Base-by-base conservation (phyloP, 2,113 vertebrate species). In the Pyxicephalus adspersus region DNA sequence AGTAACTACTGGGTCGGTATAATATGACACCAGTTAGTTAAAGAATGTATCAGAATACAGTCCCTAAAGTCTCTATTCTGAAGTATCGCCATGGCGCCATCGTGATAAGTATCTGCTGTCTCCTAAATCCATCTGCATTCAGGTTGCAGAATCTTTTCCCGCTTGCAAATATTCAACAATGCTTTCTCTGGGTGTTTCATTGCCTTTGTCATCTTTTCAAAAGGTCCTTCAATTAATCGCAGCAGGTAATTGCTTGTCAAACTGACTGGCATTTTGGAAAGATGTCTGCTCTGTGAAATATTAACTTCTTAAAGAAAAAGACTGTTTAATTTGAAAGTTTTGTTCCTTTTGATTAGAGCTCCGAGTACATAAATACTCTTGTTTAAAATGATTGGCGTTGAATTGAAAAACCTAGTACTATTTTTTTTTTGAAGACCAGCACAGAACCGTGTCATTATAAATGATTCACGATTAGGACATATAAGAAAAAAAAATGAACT, bases 161-260 rank as follows among this genome's bases (percentile, higher is more conserved):
- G 29, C 29, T n/a, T 73, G 26, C 70, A 73, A 9, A 73, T 31
- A 58, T 57, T 22, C 51, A 22, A 73, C 28, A 58, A 57, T 52
- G 29, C 54, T 73, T 34, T 58, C 54, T 74, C 76, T 66, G 52
- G 64, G 25, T 78, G 66, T 78, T 72, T 72, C 60, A 29, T 68
- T 58, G 65, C 61, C 25, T 51, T 60, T 82, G 61, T 82, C 63
- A 58, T 82, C 71, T 50, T 51, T 66, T 66, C 71, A 57, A 23
- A 65, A 75, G 80, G 80, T 82, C 71, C 80, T 66, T 75, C 61
- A 82, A 82, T 75, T 82, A 82, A 82, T 75, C 64, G 64, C 22
- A 26, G 80, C 71, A 66, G 63, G 61, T 82, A 82, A 82, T 82
- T 82, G 80, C 80, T 82, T 82, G 80, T 82, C 80, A 75, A 72